A percentile compares a stretch with the other conserved stretches of the same genome.
Evolutionary conservation across 2,888 invertebrate genomes (phyloP).

Genomic region (Hoplodrina ambigua): DNA sequence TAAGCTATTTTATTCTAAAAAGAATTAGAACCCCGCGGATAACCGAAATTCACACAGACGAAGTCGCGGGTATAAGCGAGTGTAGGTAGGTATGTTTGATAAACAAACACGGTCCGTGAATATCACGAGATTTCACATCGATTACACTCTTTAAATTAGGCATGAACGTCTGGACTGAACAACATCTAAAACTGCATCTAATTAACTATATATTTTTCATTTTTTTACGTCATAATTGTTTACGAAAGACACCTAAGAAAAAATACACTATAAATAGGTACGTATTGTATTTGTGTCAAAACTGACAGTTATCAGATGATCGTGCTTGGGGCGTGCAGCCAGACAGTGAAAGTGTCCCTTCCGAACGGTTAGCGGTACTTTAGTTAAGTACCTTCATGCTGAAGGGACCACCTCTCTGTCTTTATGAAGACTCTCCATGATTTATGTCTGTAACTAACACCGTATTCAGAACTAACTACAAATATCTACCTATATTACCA

Average conservation of each 20-base stretch:
- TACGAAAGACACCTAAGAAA: neutral
- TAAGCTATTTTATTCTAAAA: too few relatives aligned
- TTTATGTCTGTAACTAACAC: neutral
- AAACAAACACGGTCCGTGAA: too few relatives aligned
- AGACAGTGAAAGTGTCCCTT: slow-evolving; percentile 86
- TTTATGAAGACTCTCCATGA: slow-evolving; percentile 22
- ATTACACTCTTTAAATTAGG: neutral
- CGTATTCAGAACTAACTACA: too few relatives aligned
- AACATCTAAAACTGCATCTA: neutral
- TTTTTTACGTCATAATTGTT: neutral
- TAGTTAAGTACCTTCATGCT: slow-evolving; percentile 59
- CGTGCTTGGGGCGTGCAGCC: slow-evolving; percentile 68
- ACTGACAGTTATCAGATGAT: slow-evolving; percentile 75
- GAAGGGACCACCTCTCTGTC: slow-evolving; percentile 39
- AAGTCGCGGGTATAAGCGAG: too few relatives aligned
- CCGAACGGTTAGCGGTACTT: slow-evolving; percentile 77
- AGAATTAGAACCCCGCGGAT: too few relatives aligned
- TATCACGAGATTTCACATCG: neutral
- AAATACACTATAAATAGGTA: neutral
- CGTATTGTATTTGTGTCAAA: slow-evolving; percentile 54
- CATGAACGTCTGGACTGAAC: neutral
- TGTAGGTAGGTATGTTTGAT: too few relatives aligned
- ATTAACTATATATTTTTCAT: too few relatives aligned
- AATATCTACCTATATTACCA: too few relatives aligned
- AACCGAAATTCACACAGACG: too few relatives aligned